Conservation (phyloP, 2,888 invertebrate species). For the Tholera decimalis region DNA sequence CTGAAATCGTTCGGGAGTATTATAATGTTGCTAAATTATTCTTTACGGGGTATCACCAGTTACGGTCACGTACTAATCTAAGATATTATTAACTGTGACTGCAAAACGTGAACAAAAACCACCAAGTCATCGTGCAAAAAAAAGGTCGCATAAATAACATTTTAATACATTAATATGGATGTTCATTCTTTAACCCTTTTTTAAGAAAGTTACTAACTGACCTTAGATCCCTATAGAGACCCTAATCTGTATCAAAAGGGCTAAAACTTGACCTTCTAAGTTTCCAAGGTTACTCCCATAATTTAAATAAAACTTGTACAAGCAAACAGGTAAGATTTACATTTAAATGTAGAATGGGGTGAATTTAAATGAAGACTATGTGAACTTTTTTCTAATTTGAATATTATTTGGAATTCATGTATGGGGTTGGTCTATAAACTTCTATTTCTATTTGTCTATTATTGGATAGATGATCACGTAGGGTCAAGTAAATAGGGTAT, state of each 20-base stretch:
- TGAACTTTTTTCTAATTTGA: conserved; percentile 33
- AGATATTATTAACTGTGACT: conserved; percentile 12
- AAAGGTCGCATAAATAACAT: neutral
- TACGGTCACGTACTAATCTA: neutral
- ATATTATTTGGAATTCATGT: neutral
- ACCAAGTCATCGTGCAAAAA: neutral
- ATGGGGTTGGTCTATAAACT: conserved; percentile 4
- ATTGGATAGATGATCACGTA: conserved; percentile 6
- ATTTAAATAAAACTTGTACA: conserved; percentile 53
- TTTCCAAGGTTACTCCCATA: conserved; percentile 62
- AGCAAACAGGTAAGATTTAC: conserved; percentile 57
- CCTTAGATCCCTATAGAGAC: conserved; percentile 52
- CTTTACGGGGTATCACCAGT: neutral
- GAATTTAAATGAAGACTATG: conserved; percentile 59
- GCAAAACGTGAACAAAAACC: neutral
- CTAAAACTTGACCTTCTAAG: conserved; percentile 46
- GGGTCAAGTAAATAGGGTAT: conserved; percentile 22
- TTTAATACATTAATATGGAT: conserved; percentile 21
- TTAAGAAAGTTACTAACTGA: conserved; percentile 5
- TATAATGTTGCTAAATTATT: neutral
- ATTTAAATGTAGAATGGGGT: conserved; percentile 55
- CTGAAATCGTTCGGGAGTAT: too few relatives aligned
- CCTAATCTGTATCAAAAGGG: conserved; percentile 24
- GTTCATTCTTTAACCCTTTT: conserved; percentile 34
- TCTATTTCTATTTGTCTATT: conserved; percentile 50